Evolutionary conservation across 1,140 invertebrate genomes (phyloP), one percentile per base, ranked within the genome.

Genomic region (Drosophila pandora): DNA sequence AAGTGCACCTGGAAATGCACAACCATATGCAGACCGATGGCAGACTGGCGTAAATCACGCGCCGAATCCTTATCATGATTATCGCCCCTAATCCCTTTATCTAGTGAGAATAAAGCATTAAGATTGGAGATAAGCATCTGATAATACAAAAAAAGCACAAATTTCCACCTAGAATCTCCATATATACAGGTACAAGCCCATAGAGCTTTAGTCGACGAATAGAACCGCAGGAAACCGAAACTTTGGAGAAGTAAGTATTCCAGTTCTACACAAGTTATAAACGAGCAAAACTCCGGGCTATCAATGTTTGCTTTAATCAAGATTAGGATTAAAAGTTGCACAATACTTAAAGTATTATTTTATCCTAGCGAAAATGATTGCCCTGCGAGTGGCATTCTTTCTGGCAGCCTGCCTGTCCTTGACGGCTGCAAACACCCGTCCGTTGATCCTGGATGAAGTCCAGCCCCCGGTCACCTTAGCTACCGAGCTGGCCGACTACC

Each of bases 21-120:
- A 6, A 4, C 12, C 1, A n/a, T 10, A 12, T 37, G 10, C 34
- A 63, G 22, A 45, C 58, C 61, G 17, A 47, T 61, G 32, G 45
- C 23, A 28, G 61, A 59, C 43, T 53, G 65, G 70, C 32, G 78
- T 85, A 85, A 85, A 85, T 88, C 81, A 85, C 48, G 3, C 64
- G 64, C 30, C 7, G 37, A 6, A 13, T 25, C 37, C 60, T 70
- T 87, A 87, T 85, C 79, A 50, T 43, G 39, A 58, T 69, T 74
- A 82, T 81, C 62, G 47, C 45, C 34, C 59, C 23, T 47, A 82
- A 87, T 88, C 78, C 45, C 71, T 54, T 73, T 83, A 88, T 87
- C 83, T 83, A 57, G 83, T 34, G 67, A 12, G 76, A 89, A 87
- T 88, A 83, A 88, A 87, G 83, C 55, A 41, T 68, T 72, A 70